These are phyloP conservation scores for Entomobrya proxima DNA, from an alignment of 2,888 invertebrate species.

Conservation along the genomic window DNA sequence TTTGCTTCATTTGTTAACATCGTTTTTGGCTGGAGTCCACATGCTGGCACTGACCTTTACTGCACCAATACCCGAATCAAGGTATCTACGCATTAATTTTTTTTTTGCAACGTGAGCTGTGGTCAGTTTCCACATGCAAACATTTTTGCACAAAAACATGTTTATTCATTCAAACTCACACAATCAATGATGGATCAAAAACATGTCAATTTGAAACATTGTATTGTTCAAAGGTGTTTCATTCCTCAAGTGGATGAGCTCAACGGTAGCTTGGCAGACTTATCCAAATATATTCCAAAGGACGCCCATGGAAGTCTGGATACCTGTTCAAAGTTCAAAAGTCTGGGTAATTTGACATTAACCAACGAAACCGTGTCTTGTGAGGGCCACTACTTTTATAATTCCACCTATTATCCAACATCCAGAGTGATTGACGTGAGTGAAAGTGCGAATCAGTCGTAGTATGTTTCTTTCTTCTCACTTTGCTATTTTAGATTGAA, in stretches of 20 bases:
- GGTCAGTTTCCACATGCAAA: no score
- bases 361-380: constrained; percentile 78
- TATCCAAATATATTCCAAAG: constrained; percentile 35
- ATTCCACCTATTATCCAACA: neutral
- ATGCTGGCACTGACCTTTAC: constrained; percentile 73
- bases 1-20: constrained; percentile 67
- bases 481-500: neutral
- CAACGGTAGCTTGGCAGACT: neutral
- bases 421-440: constrained; percentile 55
- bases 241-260: constrained; percentile 45
- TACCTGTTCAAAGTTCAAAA: constrained; percentile 76
- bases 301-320: constrained; percentile 3
- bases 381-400: constrained; percentile 39
- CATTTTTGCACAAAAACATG: no score
- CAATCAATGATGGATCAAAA: neutral
- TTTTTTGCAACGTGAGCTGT: neutral
- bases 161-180: no score
- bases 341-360: constrained; percentile 77
- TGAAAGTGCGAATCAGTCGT: constrained; percentile 77
- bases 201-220: neutral
- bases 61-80: constrained; percentile 72
- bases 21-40: constrained; percentile 74
- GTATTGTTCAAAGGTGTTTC: constrained; percentile 28
- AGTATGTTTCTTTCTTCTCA: neutral
- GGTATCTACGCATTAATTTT: no score